A percentile compares a stretch with the other conserved stretches of the same genome.
Conservation (phyloP, 2,113 vertebrate species). For the Abramis brama region DNA sequence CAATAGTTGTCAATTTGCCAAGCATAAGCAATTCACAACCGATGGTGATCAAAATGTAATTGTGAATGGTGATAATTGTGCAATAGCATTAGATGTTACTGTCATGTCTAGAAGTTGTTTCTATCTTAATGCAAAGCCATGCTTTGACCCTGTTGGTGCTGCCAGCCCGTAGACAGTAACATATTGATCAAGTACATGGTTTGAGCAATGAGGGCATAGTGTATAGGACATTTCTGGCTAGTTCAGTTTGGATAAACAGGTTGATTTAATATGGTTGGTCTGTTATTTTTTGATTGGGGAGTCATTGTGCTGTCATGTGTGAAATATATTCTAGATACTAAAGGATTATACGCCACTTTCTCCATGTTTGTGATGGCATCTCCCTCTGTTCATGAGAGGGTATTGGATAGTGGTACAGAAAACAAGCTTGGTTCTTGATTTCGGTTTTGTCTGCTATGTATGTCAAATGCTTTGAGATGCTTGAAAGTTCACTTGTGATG, state of each 20-base stretch:
- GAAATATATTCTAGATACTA: conserved; percentile 1
- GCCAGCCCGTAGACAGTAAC: not conserved
- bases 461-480: not conserved
- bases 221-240: not conserved
- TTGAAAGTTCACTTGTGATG: conserved; percentile 15
- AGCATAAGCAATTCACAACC: conserved; percentile 16
- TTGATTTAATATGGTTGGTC: conserved; percentile 9
- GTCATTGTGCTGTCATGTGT: conserved; percentile 10
- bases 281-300: not conserved
- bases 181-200: not conserved
- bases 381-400: not conserved
- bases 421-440: conserved; percentile 24
- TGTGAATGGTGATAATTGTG: conserved; percentile 32
- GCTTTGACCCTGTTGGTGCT: conserved; percentile 43
- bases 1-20: conserved; percentile 27
- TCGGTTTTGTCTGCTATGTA: not conserved
- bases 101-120: conserved; percentile 27
- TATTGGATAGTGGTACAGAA: not conserved
- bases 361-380: not conserved
- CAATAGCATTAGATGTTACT: conserved; percentile 44
- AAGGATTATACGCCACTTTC: not conserved
- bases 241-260: not conserved
- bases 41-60: conserved; percentile 25
- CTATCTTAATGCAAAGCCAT: conserved; percentile 10
- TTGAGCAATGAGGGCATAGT: not conserved